Evolutionary conservation across 1,140 invertebrate species (phyloP), one percentile per base, ranked within the genome.

Genomic region (Drosophila persimilis): DNA sequence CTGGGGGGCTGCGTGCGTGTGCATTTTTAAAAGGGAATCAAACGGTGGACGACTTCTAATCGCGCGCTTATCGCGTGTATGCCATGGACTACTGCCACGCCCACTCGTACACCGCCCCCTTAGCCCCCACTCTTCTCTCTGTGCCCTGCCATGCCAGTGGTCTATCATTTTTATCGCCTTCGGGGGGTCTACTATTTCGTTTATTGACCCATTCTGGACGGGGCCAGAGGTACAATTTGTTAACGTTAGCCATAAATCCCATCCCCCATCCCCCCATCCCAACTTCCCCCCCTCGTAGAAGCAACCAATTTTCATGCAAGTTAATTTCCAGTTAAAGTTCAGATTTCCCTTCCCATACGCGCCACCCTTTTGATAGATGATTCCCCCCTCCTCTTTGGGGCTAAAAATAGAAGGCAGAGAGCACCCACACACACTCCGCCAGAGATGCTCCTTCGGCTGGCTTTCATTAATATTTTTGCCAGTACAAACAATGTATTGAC

Each of bases 271-370:
- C n/a, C n/a, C n/a, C n/a, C n/a, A 0, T 5, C 5, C 20, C 20
- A 0, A 0, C n/a, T 5, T 52, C 0, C 29, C 20, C 7, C n/a
- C 29, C 11, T 2, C 20, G 1, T 5, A 13, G 24, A 13, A 39
- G 61, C 62, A 55, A 53, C 51, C 54, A 55, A 80, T 80, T 85
- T 80, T 85, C 77, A 77, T 80, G 80, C 60, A 51, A 86, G 73
- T 84, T 84, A 85, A 84, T 86, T 86, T 84, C 78, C 67, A 80
- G 81, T 77, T 86, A 77, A 86, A 75, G 59, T 77, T 72, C 55
- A 80, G 77, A 75, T 63, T 75, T 55, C 47, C 44, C 60, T 45
- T 60, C 56, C 73, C 53, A 85, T 73, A 58, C 63, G 66, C 31
- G 39, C n/a, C 47, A 55, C 54, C 29, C 45, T 41, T 44, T 73